Base-by-base conservation (phyloP, 2,797 vertebrate genomes). In the Anolis apletophallus region DNA sequence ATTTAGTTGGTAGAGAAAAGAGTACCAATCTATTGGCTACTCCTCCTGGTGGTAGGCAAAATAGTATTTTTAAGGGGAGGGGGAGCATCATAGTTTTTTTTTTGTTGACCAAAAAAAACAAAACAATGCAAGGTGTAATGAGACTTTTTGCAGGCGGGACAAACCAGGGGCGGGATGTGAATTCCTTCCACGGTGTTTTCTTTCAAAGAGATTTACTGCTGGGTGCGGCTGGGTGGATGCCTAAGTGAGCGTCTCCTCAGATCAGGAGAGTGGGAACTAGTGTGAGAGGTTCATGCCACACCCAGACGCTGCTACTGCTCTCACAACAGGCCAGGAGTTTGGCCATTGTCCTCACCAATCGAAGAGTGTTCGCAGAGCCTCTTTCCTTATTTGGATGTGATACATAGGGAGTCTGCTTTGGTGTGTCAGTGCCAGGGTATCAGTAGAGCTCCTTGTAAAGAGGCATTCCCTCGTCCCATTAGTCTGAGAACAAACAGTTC, bases 241-340 rank as follows among this genome's bases (percentile, higher is more conserved):
- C 26, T 76, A 87, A 83, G 69, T 11, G 50, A 83, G 75, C 59
- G 19, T 84, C 81, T 87, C 81, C 76, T 73, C 75, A 80, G 57
- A 73, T 87, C 81, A 79, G 81, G 81, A 80, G 86, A 87, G 81
- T 87, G 75, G 81, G 81, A 87, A 87, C 68, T 26, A 55, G 75
- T 64, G 68, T 73, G 26, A 40, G 61, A 76, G 46, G 81, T 79
- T 87, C 68, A 64, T 57, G 78, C 81, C 86, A 84, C 86, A 80
- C 86, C 86, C 75, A 80, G 86, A 84, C 57, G 81, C 81, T 84
- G 57, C 75, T 46, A 67, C 26, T 11, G 55, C 81, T 79, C 76
- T 79, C 75, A 79, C 55, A 32, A 84, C 55, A 87, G 68, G 81
- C 55, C 81, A 5, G 81, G 57, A 52, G 46, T 81, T 87, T 87